Evolutionary conservation across 2,888 invertebrate genomes (phyloP).

Genomic region (Cryptocephalus moraei): DNA sequence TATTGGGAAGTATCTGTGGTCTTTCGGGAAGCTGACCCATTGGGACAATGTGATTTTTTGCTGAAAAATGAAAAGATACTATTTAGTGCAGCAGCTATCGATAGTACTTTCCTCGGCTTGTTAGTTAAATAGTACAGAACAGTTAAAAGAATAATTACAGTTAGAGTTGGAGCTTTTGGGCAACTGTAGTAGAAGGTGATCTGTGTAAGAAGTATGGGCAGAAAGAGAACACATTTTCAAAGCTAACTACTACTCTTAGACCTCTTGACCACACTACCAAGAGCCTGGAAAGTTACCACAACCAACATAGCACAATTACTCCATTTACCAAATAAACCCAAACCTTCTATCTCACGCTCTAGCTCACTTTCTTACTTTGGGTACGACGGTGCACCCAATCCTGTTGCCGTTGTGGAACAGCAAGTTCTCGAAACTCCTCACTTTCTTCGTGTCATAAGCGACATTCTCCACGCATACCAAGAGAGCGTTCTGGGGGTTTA

Average conservation of each 20-base stretch:
- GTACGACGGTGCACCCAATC: conserved; percentile 45
- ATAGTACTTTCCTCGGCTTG: too few species aligned
- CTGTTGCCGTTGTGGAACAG: conserved; percentile 44
- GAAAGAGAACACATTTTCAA: too few species aligned
- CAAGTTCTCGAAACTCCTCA: conserved; percentile 46
- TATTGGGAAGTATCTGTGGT: conserved; percentile 35
- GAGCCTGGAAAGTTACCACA: neutral
- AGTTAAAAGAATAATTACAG: too few species aligned
- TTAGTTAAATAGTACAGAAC: too few species aligned
- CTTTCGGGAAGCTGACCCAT: conserved; percentile 43
- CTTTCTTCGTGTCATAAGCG: conserved; percentile 24
- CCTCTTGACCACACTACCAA: neutral
- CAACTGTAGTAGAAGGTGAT: too few species aligned
- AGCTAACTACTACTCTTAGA: too few species aligned
- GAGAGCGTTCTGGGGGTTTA: conserved; percentile 33
- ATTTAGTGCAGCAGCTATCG: too few species aligned
- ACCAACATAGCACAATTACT: too few species aligned
- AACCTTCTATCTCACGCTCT: too few species aligned
- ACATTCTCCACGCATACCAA: conserved; percentile 28
- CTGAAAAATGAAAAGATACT: conserved; percentile 16
- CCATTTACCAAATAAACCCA: too few species aligned
- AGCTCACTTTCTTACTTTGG: conserved; percentile 41
- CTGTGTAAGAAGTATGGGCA: too few species aligned
- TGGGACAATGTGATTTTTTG: conserved; percentile 41
- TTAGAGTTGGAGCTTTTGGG: too few species aligned